These are phyloP conservation scores for Nibea coibor DNA, from an alignment of 2,113 vertebrate species.

Conservation along the genomic window DNA sequence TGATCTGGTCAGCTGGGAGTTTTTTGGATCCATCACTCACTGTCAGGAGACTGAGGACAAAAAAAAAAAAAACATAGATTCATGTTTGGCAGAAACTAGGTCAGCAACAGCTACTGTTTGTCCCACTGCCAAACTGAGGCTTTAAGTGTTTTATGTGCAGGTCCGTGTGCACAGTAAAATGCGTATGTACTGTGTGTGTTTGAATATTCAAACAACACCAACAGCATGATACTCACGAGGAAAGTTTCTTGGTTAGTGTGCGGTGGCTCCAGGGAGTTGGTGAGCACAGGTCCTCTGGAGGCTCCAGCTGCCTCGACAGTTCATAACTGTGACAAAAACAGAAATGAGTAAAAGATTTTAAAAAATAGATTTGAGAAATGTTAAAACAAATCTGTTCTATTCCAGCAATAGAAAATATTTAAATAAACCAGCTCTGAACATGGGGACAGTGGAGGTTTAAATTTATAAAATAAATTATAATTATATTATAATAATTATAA, in stretches of 20 bases:
- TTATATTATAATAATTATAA: too few species aligned
- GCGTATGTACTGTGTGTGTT: background rate
- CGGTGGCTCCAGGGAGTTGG: constrained; percentile 81
- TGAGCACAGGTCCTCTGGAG: constrained; percentile 87
- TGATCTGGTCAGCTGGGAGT: constrained; percentile 80
- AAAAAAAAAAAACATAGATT: background rate
- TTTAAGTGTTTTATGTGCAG: background rate
- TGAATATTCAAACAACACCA: constrained; percentile 17
- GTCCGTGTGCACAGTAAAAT: constrained; percentile 9
- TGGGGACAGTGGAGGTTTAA: too few species aligned
- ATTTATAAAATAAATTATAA: too few species aligned
- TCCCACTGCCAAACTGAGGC: background rate
- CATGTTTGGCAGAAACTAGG: background rate
- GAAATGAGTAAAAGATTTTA: too few species aligned
- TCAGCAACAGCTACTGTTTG: too few species aligned
- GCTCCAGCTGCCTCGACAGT: constrained; percentile 87
- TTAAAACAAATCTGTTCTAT: too few species aligned
- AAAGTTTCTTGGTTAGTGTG: constrained; percentile 87
- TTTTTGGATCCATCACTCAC: constrained; percentile 75
- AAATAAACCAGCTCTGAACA: too few species aligned
- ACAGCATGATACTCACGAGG: constrained; percentile 82
- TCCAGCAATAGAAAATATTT: too few species aligned
- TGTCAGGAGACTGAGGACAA: constrained; percentile 72
- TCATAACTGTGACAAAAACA: constrained; percentile 83
- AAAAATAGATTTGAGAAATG: too few species aligned